Evolutionary conservation across 2,888 invertebrate genomes (phyloP).

Genomic region (Bombylius discolor): DNA sequence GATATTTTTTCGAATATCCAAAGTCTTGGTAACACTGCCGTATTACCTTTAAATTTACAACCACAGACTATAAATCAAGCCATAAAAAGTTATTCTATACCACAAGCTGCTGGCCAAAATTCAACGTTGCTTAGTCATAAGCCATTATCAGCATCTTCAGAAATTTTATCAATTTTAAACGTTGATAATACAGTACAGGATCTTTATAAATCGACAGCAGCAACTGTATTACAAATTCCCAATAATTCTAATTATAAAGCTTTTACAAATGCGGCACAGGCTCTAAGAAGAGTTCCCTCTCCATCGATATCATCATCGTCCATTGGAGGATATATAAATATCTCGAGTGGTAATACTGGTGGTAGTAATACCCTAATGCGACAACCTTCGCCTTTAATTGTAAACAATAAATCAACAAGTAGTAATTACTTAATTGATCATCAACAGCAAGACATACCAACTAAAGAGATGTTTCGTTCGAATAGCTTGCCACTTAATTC

Average conservation of each 20-base stretch:
- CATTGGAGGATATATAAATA: conserved; percentile 28
- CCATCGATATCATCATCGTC: not conserved
- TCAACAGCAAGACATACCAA: conserved; percentile 20
- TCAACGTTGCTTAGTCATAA: not conserved
- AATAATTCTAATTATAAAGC: conserved; percentile 17
- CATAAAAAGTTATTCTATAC: conserved; percentile 13
- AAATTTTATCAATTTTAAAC: conserved; percentile 25
- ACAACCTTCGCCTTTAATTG: not conserved
- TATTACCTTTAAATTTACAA: conserved; percentile 16
- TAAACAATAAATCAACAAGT: too few species aligned
- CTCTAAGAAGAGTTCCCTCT: conserved; percentile 31
- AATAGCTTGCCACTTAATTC: conserved; percentile 49
- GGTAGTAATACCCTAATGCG: not conserved
- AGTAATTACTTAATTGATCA: conserved; percentile 2
- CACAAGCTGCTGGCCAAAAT: conserved; percentile 1
- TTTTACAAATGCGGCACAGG: conserved; percentile 11
- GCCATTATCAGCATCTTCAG: conserved; percentile 17
- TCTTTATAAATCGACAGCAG: conserved; percentile 8
- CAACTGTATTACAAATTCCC: conserved; percentile 10
- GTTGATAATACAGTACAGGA: conserved; percentile 3
- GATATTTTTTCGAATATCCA: not conserved
- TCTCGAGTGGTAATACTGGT: conserved; percentile 10
- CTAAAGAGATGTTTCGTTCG: conserved; percentile 45
- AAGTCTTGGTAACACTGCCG: not conserved
- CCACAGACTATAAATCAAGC: conserved; percentile 12